Evolutionary conservation across 2,797 vertebrate genomes (phyloP).

Genomic region (Siniperca scherzeri): DNA sequence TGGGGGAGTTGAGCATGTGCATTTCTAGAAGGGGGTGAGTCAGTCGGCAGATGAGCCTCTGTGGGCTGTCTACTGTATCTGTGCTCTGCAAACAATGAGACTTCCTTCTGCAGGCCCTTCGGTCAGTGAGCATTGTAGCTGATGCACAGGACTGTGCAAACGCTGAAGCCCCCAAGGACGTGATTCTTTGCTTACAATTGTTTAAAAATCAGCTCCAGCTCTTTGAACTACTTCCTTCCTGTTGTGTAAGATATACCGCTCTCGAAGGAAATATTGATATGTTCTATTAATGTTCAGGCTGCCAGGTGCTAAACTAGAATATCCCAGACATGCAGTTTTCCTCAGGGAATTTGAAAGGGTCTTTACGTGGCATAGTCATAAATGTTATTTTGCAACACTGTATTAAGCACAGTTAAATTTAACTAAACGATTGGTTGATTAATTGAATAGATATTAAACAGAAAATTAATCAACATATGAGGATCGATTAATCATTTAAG

Average conservation of each 20-base stretch:
- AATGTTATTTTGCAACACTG: not conserved
- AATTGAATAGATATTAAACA: not conserved
- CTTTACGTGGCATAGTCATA: constrained; percentile 8
- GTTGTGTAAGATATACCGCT: constrained; percentile 40
- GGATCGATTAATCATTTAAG: not conserved
- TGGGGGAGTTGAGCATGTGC: constrained; percentile 40
- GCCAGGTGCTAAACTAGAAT: constrained; percentile 53
- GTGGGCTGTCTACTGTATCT: constrained; percentile 48
- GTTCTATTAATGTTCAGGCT: constrained; percentile 62
- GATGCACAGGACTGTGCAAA: constrained; percentile 47
- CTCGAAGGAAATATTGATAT: constrained; percentile 50
- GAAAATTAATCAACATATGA: not conserved
- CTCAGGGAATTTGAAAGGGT: constrained; percentile 23
- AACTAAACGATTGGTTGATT: not conserved
- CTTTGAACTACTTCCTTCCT: constrained; percentile 52
- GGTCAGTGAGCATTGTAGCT: constrained; percentile 27
- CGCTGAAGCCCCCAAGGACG: constrained; percentile 21
- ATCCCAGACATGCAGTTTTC: constrained; percentile 47
- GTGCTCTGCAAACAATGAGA: constrained; percentile 50
- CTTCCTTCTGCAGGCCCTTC: constrained; percentile 42
- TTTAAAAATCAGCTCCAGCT: constrained; percentile 36
- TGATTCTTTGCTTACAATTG: constrained; percentile 27
- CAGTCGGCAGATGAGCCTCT: constrained; percentile 51
- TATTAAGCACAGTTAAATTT: not conserved
- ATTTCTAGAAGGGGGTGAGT: constrained; percentile 61